A percentile compares a stretch with the other conserved stretches of the same genome.
Evolutionary conservation across 2,113 vertebrate genomes (phyloP).

Genomic region (Serinus canaria): DNA sequence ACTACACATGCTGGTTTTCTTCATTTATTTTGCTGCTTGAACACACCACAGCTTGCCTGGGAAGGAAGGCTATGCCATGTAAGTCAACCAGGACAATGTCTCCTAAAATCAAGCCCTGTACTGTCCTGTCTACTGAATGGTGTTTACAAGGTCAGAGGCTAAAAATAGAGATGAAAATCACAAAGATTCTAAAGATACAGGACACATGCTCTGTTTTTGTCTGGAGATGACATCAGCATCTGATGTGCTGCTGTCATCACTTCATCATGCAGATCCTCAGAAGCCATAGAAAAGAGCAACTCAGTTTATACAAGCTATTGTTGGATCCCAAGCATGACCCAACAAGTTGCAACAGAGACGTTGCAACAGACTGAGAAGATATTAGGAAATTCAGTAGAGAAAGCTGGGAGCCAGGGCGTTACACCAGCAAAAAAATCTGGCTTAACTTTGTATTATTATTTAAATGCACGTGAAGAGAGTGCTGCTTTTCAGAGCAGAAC

Average conservation of each 20-base stretch:
- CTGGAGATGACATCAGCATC: neutral
- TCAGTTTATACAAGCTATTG: neutral
- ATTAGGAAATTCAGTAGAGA: neutral
- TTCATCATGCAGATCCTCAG: neutral
- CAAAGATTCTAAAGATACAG: neutral
- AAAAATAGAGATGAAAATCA: neutral
- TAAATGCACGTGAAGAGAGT: neutral
- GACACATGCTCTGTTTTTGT: neutral
- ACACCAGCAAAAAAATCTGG: neutral
- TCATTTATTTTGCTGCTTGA: neutral
- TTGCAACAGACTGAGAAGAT: neutral
- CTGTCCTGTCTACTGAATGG: neutral
- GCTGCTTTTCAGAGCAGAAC: neutral
- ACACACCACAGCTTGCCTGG: neutral
- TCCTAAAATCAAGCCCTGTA: neutral
- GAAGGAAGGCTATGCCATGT: neutral
- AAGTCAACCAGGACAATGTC: neutral
- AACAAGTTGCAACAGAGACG: neutral
- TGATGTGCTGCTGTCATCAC: neutral
- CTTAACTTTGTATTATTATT: neutral
- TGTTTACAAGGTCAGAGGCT: neutral
- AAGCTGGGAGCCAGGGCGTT: rapidly evolving
- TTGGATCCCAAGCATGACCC: rapidly evolving
- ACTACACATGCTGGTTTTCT: neutral
- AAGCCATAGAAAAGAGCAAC: neutral